Evolutionary conservation across 2,113 vertebrate species (phyloP), one percentile per base, ranked within the genome.

Genomic region (Triplophysa siluroides): DNA sequence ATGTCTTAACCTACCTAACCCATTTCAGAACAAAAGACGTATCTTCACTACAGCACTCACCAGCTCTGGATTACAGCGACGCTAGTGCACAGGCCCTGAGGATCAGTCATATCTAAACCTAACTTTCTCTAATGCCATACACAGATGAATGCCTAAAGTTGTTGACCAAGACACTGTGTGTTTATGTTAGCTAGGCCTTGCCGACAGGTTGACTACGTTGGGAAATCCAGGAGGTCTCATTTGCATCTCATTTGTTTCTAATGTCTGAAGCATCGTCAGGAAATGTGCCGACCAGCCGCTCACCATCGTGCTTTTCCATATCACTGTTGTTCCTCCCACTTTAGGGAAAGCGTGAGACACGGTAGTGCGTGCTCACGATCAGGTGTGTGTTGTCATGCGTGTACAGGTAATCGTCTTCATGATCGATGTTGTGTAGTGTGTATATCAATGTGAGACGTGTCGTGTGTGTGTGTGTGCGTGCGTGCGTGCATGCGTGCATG

Each of bases 91-190:
- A 6, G 33, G 33, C 33, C 33, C 33, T 38, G 33, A 38, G 33
- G 33, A 19, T 65, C 23, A 29, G 33, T 66, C 23, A 62, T 41
- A 9, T 61, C 78, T 7, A 14, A n/a, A 29, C 45, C 4, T 38
- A 62, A 64, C 69, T 73, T 69, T 64, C 29, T 73, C 61, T 56
- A 38, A 66, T 43, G 56, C 67, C 68, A 63, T 67, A 54, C 61
- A 43, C 62, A 29, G 47, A 72, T 43, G 29, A 33, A 82, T 65
- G 45, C 75, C 75, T 77, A 50, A 77, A 70, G 19, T 41, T 41
- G 41, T 43, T 64, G 74, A 82, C 74, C 75, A 71, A 13, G 52
- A 64, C 75, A 82, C 74, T 77, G 74, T 78, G 74, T 70, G 29
- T 45, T 58, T 62, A n/a, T 21, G 77, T 43, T 52, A 77, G 66